These are phyloP conservation scores for Petrocephalus sullivani DNA, from an alignment of 2,797 vertebrate species.

Conservation along the genomic window DNA sequence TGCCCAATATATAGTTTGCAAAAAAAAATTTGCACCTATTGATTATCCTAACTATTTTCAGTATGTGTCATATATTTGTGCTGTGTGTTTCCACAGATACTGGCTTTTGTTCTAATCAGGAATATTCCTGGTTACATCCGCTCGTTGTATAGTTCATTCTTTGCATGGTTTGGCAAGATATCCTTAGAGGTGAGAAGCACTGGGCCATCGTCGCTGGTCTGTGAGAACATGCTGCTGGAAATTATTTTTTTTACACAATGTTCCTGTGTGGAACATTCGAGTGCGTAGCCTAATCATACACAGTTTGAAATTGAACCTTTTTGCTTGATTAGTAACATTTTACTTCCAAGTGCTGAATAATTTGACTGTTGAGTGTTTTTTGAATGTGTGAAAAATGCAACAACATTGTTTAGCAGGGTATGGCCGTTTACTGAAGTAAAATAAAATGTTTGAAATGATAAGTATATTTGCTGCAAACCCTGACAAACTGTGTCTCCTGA, in stretches of 20 bases:
- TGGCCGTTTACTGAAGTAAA: neutral
- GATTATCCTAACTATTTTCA: neutral
- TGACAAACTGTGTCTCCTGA: neutral
- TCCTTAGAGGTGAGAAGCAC: constrained; percentile 82
- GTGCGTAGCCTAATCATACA: neutral
- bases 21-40: neutral
- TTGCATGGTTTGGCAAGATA: constrained; percentile 98
- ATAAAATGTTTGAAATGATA: neutral
- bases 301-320: neutral
- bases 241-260: neutral
- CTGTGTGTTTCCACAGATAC: constrained; percentile 65
- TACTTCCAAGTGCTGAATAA: neutral
- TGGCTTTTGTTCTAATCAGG: constrained; percentile 93
- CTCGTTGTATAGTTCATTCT: constrained; percentile 95
- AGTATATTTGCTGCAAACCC: neutral
- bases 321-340: neutral
- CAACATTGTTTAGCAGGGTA: neutral
- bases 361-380: neutral
- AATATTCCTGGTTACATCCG: constrained; percentile 95
- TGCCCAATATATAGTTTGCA: neutral
- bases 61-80: neutral
- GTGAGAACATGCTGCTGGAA: neutral
- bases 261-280: neutral
- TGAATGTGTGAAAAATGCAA: neutral
- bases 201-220: neutral